Evolutionary conservation across 2,888 invertebrate genomes (phyloP).

Genomic region (Macrostomum cliftonense): DNA sequence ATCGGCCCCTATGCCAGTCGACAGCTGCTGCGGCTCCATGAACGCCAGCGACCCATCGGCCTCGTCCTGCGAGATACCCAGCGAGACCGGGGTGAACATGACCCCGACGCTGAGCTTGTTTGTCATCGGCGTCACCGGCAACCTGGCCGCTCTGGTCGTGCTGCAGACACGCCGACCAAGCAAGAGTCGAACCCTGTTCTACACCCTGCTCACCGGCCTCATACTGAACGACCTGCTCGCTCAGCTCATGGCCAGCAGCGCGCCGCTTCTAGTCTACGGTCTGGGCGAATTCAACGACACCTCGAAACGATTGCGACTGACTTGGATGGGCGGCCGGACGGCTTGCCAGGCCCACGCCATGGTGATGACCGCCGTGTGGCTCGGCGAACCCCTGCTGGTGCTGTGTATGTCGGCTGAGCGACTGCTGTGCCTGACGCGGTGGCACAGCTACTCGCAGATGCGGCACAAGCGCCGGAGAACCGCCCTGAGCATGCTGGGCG

Average conservation of each 20-base stretch:
- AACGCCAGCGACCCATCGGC: too few relatives aligned
- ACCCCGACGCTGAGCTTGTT: constrained; percentile 21
- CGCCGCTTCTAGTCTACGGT: constrained; percentile 15
- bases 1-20: too few relatives aligned
- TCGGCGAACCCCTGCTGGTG: constrained; percentile 32
- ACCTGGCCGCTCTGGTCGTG: constrained; percentile 28
- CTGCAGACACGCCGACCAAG: constrained; percentile 21
- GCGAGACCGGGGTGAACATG: constrained; percentile 18
- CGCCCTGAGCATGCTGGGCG: constrained; percentile 19
- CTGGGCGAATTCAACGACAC: constrained; percentile 17
- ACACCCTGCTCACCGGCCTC: constrained; percentile 29
- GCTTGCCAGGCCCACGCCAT: constrained; percentile 33
- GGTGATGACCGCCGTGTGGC: constrained; percentile 30
- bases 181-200: constrained; percentile 29
- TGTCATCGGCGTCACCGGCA: constrained; percentile 25
- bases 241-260: constrained; percentile 25
- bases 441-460: constrained; percentile 27
- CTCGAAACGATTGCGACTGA: constrained; percentile 22
- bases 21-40: too few relatives aligned
- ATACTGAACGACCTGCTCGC: constrained; percentile 34
- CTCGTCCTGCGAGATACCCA: neutral
- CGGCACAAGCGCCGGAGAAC: constrained; percentile 17
- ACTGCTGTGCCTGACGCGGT: constrained; percentile 26
- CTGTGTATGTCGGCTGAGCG: constrained; percentile 35
- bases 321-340: constrained; percentile 25